Percentiles rank a stretch among this genome's conserved stretches.
Conservation (phyloP, 2,888 invertebrate genomes). For the Phyto melanocephala region DNA sequence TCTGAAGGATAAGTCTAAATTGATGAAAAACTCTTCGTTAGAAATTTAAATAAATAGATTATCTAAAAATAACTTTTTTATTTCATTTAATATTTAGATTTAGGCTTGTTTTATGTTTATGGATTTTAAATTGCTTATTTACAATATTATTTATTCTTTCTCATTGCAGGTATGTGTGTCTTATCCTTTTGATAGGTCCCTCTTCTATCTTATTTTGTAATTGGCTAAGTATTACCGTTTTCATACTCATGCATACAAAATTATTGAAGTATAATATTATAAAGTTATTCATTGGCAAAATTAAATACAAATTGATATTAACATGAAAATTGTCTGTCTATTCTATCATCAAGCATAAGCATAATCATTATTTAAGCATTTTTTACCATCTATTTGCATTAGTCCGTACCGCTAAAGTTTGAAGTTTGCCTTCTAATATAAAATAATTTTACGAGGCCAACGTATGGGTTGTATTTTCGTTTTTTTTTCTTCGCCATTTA, state of each 20-base stretch:
- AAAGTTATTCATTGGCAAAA: conserved; percentile 12
- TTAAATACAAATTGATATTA: conserved; percentile 20
- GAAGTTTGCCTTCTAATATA: too few relatives aligned
- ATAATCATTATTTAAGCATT: conserved; percentile 12
- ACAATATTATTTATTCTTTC: neutral
- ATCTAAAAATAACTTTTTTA: neutral
- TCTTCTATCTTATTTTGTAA: neutral
- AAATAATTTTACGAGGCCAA: too few relatives aligned
- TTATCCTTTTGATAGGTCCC: neutral
- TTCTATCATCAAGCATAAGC: conserved; percentile 6
- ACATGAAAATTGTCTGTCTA: neutral
- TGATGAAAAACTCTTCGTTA: conserved; percentile 5
- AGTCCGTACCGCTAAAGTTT: too few relatives aligned
- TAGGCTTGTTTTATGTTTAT: neutral
- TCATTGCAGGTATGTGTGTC: conserved; percentile 7
- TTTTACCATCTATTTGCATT: neutral
- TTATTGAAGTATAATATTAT: too few relatives aligned
- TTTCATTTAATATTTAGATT: neutral
- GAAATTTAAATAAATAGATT: too few relatives aligned
- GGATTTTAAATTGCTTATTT: neutral
- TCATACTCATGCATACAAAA: too few relatives aligned
- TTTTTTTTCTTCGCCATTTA: too few relatives aligned
- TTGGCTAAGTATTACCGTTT: conserved; percentile 23
- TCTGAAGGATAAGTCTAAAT: neutral
- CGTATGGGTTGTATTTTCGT: too few relatives aligned